A percentile compares a stretch with the other conserved stretches of the same genome.
Evolutionary conservation across 2,113 vertebrate genomes (phyloP).

Genomic region (Rhegmatorhina hoffmannsi): DNA sequence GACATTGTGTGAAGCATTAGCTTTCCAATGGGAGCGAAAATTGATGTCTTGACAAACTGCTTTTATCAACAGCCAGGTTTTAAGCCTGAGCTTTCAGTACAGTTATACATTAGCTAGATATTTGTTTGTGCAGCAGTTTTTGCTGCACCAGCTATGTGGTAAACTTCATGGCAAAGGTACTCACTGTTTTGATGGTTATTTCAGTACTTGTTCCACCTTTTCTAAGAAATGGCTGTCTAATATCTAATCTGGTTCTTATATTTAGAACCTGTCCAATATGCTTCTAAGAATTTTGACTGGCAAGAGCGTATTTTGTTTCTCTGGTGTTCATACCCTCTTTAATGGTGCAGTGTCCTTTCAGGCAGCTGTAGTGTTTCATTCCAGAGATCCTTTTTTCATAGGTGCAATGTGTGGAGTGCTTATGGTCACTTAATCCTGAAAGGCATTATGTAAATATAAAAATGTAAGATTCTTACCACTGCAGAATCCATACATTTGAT

Average conservation of each 20-base stretch:
- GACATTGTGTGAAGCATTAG: background rate
- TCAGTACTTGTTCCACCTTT: background rate
- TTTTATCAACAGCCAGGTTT: conserved; percentile 25
- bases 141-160: background rate
- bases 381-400: background rate
- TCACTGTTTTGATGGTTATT: background rate
- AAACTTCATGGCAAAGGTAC: background rate
- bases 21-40: background rate
- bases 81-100: background rate
- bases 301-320: background rate
- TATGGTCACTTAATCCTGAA: background rate
- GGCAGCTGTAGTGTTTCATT: background rate
- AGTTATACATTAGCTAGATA: background rate
- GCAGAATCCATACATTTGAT: background rate
- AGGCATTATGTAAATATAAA: conserved; percentile 16
- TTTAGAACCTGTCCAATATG: background rate
- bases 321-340: background rate
- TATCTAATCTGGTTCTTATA: background rate
- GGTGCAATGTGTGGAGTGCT: background rate
- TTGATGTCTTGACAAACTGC: background rate
- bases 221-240: background rate
- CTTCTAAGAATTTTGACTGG: background rate
- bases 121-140: background rate
- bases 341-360: background rate
- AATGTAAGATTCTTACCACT: background rate